Conservation (phyloP, 2,888 invertebrate species). For the Thera britannica region DNA sequence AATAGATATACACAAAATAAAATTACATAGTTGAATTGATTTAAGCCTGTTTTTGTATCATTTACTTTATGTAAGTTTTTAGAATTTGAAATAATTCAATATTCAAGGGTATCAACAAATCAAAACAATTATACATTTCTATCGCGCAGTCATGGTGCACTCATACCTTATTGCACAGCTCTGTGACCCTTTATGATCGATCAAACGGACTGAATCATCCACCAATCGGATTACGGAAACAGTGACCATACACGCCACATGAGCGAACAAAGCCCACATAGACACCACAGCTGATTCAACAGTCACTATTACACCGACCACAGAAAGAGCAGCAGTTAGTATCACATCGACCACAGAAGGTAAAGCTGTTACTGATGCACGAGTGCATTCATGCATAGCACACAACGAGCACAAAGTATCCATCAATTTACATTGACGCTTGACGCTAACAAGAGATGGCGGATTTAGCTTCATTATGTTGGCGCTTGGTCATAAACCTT, state of each 20-base stretch:
- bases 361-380: slow-evolving; percentile 14
- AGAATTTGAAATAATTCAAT: not conserved
- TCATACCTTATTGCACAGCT: not conserved
- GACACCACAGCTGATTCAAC: slow-evolving; percentile 15
- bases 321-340: not conserved
- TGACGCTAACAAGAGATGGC: slow-evolving; percentile 36
- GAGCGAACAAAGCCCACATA: slow-evolving; percentile 34
- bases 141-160: not conserved
- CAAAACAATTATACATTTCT: too few relatives aligned
- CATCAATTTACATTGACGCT: slow-evolving; percentile 46
- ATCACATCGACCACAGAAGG: too few relatives aligned
- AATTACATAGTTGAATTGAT: not conserved
- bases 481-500: not conserved
- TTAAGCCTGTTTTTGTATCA: too few relatives aligned
- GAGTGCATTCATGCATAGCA: slow-evolving; percentile 43
- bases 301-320: slow-evolving; percentile 11
- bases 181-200: slow-evolving; percentile 6
- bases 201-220: slow-evolving; percentile 19
- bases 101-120: not conserved
- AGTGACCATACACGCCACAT: slow-evolving; percentile 31
- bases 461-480: slow-evolving; percentile 19
- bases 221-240: slow-evolving; percentile 34
- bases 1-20: not conserved
- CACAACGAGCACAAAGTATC: slow-evolving; percentile 46
- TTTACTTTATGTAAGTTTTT: not conserved